Conservation (phyloP, 2,113 vertebrate genomes). For the Rhombomys opimus region DNA sequence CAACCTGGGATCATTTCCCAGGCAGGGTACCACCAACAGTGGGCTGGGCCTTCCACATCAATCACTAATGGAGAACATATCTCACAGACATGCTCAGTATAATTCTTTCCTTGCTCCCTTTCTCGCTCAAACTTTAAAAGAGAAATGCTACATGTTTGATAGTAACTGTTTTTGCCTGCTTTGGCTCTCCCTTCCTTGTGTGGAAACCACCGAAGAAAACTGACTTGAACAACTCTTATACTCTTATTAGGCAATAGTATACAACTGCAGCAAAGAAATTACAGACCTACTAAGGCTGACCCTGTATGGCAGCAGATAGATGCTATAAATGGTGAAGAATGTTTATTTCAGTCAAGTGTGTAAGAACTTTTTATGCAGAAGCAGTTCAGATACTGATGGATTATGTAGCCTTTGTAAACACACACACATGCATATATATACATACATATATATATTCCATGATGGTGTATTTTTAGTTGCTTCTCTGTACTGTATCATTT, state of each 20-base stretch:
- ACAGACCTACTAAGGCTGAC: constrained; percentile 42
- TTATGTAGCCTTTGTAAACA: constrained; percentile 20
- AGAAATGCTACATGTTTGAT: not conserved
- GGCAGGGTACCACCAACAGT: not conserved
- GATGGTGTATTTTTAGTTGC: constrained; percentile 34
- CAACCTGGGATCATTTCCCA: not conserved
- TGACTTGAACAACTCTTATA: constrained; percentile 16
- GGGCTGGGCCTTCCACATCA: not conserved
- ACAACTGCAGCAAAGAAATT: not conserved
- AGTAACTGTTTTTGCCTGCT: constrained; percentile 15
- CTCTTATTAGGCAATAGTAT: constrained; percentile 50
- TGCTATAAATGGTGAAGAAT: constrained; percentile 62
- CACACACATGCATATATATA: not conserved
- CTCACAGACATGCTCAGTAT: not conserved
- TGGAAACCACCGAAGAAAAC: constrained; percentile 33
- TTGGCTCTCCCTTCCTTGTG: constrained; percentile 42
- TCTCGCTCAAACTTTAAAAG: constrained; percentile 48
- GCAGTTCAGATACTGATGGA: not conserved
- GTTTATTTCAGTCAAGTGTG: constrained; percentile 48
- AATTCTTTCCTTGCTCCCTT: not conserved
- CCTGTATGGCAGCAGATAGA: constrained; percentile 26
- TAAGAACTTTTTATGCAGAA: not conserved
- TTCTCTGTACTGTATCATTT: constrained; percentile 31
- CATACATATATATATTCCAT: not conserved
- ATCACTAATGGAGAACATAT: not conserved